Percentiles rank a stretch among this genome's conserved stretches.
Evolutionary conservation across 2,113 vertebrate genomes (phyloP).

Genomic region (Garra rufa): DNA sequence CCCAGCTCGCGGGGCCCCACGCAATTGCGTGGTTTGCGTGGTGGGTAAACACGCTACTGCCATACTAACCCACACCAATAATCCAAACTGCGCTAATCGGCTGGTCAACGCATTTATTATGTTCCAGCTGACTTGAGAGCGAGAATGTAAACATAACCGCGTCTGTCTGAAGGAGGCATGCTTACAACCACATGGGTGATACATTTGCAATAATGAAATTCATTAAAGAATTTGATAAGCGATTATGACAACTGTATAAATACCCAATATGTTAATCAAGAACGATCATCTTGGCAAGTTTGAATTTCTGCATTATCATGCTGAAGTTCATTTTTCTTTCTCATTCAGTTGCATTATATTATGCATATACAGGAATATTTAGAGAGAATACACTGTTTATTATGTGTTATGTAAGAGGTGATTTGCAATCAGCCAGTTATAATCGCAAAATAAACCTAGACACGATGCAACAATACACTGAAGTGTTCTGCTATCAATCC

Average conservation of each 20-base stretch:
- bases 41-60: no score
- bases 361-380: not conserved
- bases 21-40: no score
- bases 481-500: not conserved
- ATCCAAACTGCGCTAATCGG: not conserved
- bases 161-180: not conserved
- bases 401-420: not conserved
- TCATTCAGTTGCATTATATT: not conserved
- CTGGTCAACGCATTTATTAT: not conserved
- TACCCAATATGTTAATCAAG: not conserved
- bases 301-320: not conserved
- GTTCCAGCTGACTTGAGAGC: not conserved
- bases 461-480: not conserved
- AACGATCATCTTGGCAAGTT: not conserved
- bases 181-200: not conserved
- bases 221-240: not conserved
- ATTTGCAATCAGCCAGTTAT: not conserved
- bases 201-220: not conserved
- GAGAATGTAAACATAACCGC: not conserved
- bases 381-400: not conserved
- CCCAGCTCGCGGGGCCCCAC: no score
- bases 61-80: no score
- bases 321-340: not conserved
- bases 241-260: not conserved
- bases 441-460: not conserved